Evolutionary conservation across 2,888 invertebrate genomes (phyloP).

Genomic region (Trichacis sp.): DNA sequence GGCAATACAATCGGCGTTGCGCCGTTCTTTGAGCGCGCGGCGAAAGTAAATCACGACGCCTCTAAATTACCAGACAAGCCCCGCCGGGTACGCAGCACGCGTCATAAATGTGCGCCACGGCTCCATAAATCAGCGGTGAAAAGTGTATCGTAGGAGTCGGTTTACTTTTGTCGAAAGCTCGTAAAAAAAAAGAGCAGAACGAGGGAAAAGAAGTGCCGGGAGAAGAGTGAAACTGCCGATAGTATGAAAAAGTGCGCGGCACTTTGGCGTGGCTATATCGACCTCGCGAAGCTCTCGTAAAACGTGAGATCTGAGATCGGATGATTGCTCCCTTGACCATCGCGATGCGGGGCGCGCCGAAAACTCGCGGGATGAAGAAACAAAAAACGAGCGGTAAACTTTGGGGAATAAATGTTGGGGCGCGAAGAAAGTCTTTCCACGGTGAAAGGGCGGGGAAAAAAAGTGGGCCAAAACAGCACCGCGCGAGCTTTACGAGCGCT

Average conservation of each 20-base stretch:
- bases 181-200: slow-evolving; percentile 9
- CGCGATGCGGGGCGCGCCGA: neutral
- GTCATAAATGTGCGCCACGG: slow-evolving; percentile 41
- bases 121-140: slow-evolving; percentile 37
- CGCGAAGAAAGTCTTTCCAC: slow-evolving; percentile 41
- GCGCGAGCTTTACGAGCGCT: slow-evolving; percentile 17
- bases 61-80: slow-evolving; percentile 28
- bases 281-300: slow-evolving; percentile 16
- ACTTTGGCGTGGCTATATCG: slow-evolving; percentile 26
- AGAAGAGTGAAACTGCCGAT: slow-evolving; percentile 36
- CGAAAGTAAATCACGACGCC: slow-evolving; percentile 26
- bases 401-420: slow-evolving; percentile 37
- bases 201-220: slow-evolving; percentile 6
- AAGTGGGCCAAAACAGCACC: slow-evolving; percentile 37
- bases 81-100: slow-evolving; percentile 16
- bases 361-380: neutral
- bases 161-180: slow-evolving; percentile 32
- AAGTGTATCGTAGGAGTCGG: slow-evolving; percentile 38
- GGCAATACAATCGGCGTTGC: neutral
- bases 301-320: slow-evolving; percentile 16
- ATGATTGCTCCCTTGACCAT: slow-evolving; percentile 22
- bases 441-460: slow-evolving; percentile 27
- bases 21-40: neutral
- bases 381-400: slow-evolving; percentile 26
- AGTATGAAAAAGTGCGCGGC: slow-evolving; percentile 32